Evolutionary conservation across 2,888 invertebrate species (phyloP).

Genomic region (Pristionchus exspectatus): DNA sequence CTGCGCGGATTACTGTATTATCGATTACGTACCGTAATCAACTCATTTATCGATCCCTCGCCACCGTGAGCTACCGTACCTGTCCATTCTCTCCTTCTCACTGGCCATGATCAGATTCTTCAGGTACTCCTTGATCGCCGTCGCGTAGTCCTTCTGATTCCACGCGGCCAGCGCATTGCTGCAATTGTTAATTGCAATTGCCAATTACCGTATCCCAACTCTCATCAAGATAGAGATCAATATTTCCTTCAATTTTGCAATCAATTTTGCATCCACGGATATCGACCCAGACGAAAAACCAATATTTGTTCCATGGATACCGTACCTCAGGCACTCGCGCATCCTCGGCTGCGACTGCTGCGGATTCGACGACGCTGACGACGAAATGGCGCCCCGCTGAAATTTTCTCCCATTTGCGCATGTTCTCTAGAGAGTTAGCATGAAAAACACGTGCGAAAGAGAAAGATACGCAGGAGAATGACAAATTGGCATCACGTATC

Average conservation of each 20-base stretch:
- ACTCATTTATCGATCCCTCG: background rate
- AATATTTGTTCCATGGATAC: background rate
- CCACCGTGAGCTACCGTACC: background rate
- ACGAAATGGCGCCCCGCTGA: background rate
- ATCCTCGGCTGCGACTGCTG: background rate
- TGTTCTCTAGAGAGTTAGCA: too few relatives aligned
- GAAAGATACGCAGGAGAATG: too few relatives aligned
- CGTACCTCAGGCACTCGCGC: conserved; percentile 17
- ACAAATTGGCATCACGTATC: too few relatives aligned
- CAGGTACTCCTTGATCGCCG: conserved; percentile 29
- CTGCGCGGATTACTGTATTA: background rate
- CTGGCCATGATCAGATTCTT: conserved; percentile 21
- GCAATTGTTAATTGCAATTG: too few relatives aligned
- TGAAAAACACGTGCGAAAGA: too few relatives aligned
- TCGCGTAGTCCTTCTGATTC: background rate
- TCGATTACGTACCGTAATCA: background rate
- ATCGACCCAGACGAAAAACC: too few relatives aligned
- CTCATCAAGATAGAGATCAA: background rate
- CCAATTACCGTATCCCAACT: background rate
- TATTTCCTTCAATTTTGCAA: too few relatives aligned
- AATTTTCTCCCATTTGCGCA: too few relatives aligned
- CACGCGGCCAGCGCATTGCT: conserved; percentile 35
- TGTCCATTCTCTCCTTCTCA: conserved; percentile 3
- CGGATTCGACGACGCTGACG: background rate
- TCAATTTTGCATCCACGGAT: too few relatives aligned